Base-by-base conservation (phyloP, 2,113 vertebrate species). In the Mellivora capensis region DNA sequence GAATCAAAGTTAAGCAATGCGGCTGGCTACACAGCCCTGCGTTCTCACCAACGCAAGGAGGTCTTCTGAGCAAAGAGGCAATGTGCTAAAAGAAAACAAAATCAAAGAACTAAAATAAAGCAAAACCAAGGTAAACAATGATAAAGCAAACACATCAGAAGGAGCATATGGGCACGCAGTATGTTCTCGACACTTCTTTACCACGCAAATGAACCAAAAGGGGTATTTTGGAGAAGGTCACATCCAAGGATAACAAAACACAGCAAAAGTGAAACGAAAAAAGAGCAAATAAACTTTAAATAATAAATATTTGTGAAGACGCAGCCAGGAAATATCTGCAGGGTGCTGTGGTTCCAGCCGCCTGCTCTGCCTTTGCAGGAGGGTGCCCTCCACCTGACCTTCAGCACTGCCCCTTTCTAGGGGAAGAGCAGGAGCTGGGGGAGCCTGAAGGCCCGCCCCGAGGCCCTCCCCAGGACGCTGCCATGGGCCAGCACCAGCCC, bases 51-150 rank as follows among this genome's bases (percentile, higher is more conserved):
- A 97, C 98, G 98, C 96, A 96, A 97, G 98, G 96, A 96, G 98
- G 98, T 98, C 99, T 99, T 98, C 97, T 93, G 98, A 98, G 99
- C 97, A 99, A 99, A 99, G 98, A 98, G 96, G 98, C 99, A 99
- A 99, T 99, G 99, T 98, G 99, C 99, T 99, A 99, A 99, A 99
- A 99, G 98, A 98, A 99, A 99, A 98, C 98, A 97, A 99, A 98
- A 98, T 97, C 98, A 97, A 96, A 98, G 98, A 99, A 99, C 98
- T 98, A 99, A 99, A 98, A 98, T 93, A 98, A 98, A 98, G 98
- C 98, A 97, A 99, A 99, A 99, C 98, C 98, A 98, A 98, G 93
- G 96, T 96, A 94, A 97, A 98, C 61, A 62, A 97, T 97, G 98
- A 91, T 42, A 98, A 98, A 97, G 96, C 64, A 98, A 95, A 98